Conservation (phyloP, 2,113 vertebrate species). For the Bufo gargarizans region DNA sequence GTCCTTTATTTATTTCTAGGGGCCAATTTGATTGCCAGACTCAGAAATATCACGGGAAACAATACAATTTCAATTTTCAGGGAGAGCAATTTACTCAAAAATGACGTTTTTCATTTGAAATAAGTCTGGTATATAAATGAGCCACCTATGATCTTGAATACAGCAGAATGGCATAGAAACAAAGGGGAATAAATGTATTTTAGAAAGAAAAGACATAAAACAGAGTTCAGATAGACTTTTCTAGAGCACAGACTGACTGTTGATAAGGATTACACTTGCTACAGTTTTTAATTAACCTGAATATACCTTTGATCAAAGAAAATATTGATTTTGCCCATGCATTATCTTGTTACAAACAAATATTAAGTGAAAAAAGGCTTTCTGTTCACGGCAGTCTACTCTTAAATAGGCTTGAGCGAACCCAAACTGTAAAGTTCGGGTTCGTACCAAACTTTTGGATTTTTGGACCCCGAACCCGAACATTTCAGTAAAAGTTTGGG, state of each 20-base stretch:
- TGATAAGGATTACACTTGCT: neutral
- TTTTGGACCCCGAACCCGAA: too few species aligned
- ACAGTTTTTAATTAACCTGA: neutral
- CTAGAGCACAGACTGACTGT: neutral
- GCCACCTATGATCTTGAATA: conserved; percentile 32
- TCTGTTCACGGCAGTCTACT: too few species aligned
- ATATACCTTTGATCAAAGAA: neutral
- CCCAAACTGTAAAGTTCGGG: too few species aligned
- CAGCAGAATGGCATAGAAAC: conserved; percentile 25
- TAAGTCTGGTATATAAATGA: conserved; percentile 38
- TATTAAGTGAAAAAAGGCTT: neutral
- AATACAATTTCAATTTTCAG: conserved; percentile 42
- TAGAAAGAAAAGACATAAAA: neutral
- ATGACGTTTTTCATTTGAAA: conserved; percentile 37
- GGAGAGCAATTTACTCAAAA: conserved; percentile 29
- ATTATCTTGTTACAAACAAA: neutral
- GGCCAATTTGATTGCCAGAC: conserved; percentile 20
- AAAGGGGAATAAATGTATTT: neutral
- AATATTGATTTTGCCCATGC: neutral
- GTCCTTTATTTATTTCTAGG: conserved; percentile 28
- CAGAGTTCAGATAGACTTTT: neutral
- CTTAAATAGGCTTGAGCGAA: too few species aligned
- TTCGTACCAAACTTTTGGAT: too few species aligned
- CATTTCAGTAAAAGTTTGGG: too few species aligned
- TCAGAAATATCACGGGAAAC: conserved; percentile 22